Evolutionary conservation across 2,797 vertebrate species (phyloP).

Genomic region (Sebastes paucispinis): DNA sequence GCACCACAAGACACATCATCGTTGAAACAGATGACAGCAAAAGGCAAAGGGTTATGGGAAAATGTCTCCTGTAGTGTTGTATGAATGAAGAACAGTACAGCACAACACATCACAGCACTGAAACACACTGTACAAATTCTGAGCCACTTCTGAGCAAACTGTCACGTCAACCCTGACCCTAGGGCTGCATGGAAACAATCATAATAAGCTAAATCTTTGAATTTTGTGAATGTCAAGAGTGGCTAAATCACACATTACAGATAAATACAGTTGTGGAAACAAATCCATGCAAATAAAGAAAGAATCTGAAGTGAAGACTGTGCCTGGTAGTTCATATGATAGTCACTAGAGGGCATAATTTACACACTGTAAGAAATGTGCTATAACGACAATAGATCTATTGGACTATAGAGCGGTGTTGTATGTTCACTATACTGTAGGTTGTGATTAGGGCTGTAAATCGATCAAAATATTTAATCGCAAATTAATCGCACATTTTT

Average conservation of each 20-base stretch:
- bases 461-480: no score
- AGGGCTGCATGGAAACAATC: not conserved
- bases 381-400: not conserved
- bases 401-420: not conserved
- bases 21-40: conserved; percentile 59
- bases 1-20: conserved; percentile 59
- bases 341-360: conserved; percentile 53
- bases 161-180: not conserved
- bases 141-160: conserved; percentile 51
- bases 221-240: conserved; percentile 28
- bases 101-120: conserved; percentile 40
- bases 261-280: not conserved
- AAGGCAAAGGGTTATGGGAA: conserved; percentile 19
- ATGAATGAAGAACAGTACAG: conserved; percentile 32
- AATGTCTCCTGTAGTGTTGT: conserved; percentile 14
- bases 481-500: no score
- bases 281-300: conserved; percentile 45
- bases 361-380: conserved; percentile 2
- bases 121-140: conserved; percentile 17
- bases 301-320: conserved; percentile 56
- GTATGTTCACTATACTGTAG: not conserved
- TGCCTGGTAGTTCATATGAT: conserved; percentile 67
- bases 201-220: not conserved
- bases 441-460: not conserved
- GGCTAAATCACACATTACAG: conserved; percentile 24